Conservation (phyloP, 92 coral and sea anemone genomes). For the Porites lobata region DNA sequence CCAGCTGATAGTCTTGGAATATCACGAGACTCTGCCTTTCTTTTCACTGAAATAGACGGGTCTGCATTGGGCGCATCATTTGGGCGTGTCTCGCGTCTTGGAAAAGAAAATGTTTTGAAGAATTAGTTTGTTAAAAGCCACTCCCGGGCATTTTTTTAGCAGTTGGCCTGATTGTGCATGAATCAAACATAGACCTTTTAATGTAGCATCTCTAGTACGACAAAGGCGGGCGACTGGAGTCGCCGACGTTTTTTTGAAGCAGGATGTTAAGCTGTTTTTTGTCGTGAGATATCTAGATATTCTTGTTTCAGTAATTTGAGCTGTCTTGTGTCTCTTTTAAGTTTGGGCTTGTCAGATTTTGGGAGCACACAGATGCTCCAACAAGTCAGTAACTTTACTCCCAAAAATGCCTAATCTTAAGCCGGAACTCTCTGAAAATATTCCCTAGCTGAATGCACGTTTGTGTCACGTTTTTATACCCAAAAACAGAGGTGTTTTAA, state of each 20-base stretch:
- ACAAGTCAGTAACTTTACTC: constrained; percentile 37
- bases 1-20: not conserved
- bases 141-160: not conserved
- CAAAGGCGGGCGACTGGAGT: not conserved
- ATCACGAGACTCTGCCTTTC: not conserved
- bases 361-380: not conserved
- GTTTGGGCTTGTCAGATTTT: constrained; percentile 42
- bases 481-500: not conserved
- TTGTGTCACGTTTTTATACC: constrained; percentile 35
- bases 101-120: not conserved
- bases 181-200: no score
- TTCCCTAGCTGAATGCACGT: constrained; percentile 7
- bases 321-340: not conserved
- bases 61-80: not conserved
- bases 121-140: constrained; percentile 6
- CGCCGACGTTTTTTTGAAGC: not conserved
- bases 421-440: constrained; percentile 39
- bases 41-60: not conserved
- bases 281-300: not conserved
- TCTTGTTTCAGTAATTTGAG: not conserved
- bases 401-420: constrained; percentile 40
- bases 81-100: constrained; percentile 8
- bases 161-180: not conserved
- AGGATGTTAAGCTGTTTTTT: not conserved
- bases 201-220: not conserved